Evolutionary conservation across 2,888 invertebrate species (phyloP).

Genomic region (Malachius bipustulatus): DNA sequence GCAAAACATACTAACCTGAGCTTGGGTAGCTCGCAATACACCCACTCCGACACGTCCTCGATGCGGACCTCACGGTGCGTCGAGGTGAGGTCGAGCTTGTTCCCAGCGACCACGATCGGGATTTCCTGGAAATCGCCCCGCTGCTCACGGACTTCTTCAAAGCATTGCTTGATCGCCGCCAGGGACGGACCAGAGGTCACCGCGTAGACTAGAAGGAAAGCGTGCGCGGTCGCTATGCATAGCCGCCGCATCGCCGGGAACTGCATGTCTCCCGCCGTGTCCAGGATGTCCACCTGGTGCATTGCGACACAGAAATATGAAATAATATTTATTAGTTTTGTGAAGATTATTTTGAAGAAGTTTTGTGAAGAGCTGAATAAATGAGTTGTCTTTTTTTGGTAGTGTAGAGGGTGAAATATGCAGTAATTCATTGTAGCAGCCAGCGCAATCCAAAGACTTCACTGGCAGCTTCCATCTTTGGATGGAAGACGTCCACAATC

Average conservation of each 20-base stretch:
- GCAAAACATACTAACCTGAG: constrained; percentile 43
- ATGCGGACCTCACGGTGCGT: constrained; percentile 59
- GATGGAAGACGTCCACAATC: too few relatives aligned
- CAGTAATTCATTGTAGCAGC: too few relatives aligned
- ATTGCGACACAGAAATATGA: too few relatives aligned
- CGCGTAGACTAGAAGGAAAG: constrained; percentile 77
- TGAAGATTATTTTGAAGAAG: too few relatives aligned
- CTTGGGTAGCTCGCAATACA: constrained; percentile 62
- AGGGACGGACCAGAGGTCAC: constrained; percentile 64
- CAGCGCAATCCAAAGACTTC: too few relatives aligned
- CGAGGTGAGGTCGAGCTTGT: constrained; percentile 66
- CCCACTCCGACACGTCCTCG: constrained; percentile 73
- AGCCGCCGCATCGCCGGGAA: constrained; percentile 84
- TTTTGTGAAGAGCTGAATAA: too few relatives aligned
- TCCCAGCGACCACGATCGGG: constrained; percentile 77
- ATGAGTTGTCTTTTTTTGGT: too few relatives aligned
- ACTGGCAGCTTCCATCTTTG: too few relatives aligned
- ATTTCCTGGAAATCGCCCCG: constrained; percentile 64
- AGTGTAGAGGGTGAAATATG: too few relatives aligned
- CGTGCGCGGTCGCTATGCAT: constrained; percentile 78
- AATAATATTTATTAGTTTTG: too few relatives aligned
- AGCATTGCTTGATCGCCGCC: constrained; percentile 58
- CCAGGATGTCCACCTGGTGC: constrained; percentile 58
- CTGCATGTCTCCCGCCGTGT: constrained; percentile 76
- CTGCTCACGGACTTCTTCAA: constrained; percentile 73